phyloP scores from a whole-genome alignment of 2,113 vertebrate species.

The Ploceus nigricollis region DNA sequence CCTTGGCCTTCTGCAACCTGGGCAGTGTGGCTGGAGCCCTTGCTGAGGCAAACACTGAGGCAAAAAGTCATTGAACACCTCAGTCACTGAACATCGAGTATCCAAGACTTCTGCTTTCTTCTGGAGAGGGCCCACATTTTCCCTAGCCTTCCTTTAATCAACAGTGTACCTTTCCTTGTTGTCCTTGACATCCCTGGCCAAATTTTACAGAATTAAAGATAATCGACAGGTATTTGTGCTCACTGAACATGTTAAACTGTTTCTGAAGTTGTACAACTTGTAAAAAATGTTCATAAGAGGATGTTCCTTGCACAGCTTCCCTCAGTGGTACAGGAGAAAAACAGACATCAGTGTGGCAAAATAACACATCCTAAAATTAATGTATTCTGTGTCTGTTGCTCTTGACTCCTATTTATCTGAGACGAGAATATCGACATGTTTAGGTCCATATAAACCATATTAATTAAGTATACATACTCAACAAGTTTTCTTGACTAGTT shows the following conservation, averaged over 20 bases:
- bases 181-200: neutral
- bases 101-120: neutral
- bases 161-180: neutral
- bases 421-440: neutral
- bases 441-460: neutral
- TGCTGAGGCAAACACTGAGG: too few species aligned
- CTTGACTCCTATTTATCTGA: neutral
- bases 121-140: neutral
- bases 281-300: neutral
- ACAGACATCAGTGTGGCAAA: neutral
- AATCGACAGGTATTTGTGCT: neutral
- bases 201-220: neutral
- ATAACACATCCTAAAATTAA: neutral
- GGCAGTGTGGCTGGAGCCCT: neutral
- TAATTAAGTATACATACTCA: neutral
- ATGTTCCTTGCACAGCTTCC: neutral
- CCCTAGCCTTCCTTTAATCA: neutral
- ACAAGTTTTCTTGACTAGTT: neutral
- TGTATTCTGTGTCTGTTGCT: neutral
- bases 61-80: neutral
- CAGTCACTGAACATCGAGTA: too few species aligned
- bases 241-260: neutral
- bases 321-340: neutral
- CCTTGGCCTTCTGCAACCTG: neutral
- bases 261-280: neutral